Evolutionary conservation across 2,113 vertebrate genomes (phyloP).

Genomic region (Chloropsis cyanopogon): DNA sequence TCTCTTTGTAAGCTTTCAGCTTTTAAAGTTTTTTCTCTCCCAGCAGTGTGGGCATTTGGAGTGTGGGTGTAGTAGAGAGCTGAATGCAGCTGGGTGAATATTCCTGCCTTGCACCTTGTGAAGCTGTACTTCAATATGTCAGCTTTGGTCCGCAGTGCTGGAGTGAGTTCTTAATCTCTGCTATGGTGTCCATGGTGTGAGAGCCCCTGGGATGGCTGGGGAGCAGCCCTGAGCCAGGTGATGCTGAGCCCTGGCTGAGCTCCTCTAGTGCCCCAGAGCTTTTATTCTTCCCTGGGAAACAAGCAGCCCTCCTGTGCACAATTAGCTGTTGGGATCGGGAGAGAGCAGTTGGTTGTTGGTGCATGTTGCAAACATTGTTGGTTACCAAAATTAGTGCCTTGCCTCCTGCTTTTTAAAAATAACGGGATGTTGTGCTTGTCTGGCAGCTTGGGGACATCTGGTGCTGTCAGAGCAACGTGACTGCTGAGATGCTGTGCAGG

Average conservation of each 20-base stretch:
- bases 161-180: accelerated
- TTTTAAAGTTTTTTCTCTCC: background rate
- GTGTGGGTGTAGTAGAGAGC: background rate
- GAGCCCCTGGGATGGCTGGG: accelerated
- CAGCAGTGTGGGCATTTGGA: background rate
- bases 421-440: background rate
- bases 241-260: background rate
- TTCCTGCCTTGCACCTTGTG: background rate
- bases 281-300: background rate
- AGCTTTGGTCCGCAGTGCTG: background rate
- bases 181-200: accelerated
- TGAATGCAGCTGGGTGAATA: background rate
- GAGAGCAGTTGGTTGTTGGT: background rate
- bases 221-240: background rate
- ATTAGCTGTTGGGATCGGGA: background rate
- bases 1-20: background rate
- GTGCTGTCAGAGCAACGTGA: slow-evolving; percentile 26
- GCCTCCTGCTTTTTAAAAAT: slow-evolving; percentile 22
- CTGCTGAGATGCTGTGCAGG: background rate
- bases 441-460: slow-evolving; percentile 21
- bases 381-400: slow-evolving; percentile 24
- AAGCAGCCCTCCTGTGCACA: background rate
- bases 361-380: background rate
- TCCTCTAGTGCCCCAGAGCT: background rate
- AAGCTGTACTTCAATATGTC: background rate